phyloP scores from a whole-genome alignment of 1,140 invertebrate genomes.

The Apis florea region DNA sequence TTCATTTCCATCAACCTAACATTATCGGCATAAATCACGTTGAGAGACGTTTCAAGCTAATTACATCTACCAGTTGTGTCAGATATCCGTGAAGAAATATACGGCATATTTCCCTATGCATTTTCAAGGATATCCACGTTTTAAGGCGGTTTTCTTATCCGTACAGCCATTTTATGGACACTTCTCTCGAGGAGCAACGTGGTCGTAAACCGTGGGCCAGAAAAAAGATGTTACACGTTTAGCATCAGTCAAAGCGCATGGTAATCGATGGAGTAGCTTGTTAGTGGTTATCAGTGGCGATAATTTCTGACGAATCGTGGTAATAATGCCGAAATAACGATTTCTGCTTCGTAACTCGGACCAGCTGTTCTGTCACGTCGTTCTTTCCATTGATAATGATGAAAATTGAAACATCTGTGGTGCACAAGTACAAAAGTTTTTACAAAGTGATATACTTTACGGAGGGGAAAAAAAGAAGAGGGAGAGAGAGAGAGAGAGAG shows the following conservation, averaged over 20 bases:
- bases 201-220: background rate
- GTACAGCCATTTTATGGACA: background rate
- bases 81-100: background rate
- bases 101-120: background rate
- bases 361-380: slow-evolving; percentile 44
- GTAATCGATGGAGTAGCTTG: slow-evolving; percentile 45
- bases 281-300: slow-evolving; percentile 53
- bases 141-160: background rate
- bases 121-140: background rate
- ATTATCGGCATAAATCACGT: background rate
- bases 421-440: too few species aligned
- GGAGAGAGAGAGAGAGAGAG: too few species aligned
- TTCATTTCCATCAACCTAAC: background rate
- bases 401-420: background rate
- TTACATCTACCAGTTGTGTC: background rate
- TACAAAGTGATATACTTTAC: too few species aligned
- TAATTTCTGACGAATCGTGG: slow-evolving; percentile 50
- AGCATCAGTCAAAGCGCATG: background rate
- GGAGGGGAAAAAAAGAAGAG: too few species aligned
- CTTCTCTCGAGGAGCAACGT: background rate
- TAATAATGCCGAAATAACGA: slow-evolving; percentile 34
- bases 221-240: slow-evolving; percentile 34
- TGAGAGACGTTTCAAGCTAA: background rate
- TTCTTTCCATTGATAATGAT: background rate
- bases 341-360: slow-evolving; percentile 21